Evolutionary conservation across 2,888 invertebrate species (phyloP), one percentile per base, ranked within the genome.

Genomic region (Drosophila paramelanica): DNA sequence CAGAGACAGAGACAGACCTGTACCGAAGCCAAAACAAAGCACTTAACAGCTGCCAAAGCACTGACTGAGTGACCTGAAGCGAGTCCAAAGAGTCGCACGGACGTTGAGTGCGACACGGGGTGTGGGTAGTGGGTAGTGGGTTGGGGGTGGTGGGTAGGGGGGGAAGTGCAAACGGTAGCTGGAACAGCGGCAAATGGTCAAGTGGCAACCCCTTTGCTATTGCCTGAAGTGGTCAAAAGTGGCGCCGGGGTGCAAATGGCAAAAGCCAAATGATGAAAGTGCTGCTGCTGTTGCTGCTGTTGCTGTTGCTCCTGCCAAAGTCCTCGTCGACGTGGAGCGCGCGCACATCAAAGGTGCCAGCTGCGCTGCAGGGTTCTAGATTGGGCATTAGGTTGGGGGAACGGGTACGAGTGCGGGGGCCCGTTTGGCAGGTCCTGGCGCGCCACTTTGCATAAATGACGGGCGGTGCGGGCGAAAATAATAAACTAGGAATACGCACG

Each of bases 201-300:
- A 84, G 84, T 77, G 85, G 82, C 70, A 71, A 83, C 71, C 82
- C 82, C 69, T 67, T 75, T 57, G 66, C 61, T 60, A 50, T 70
- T 69, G 77, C 79, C 76, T 73, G 76, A 82, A 82, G 84, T 84
- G 82, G 79, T 79, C 85, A 79, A 79, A 84, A 85, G 81, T 81
- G 82, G 79, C 82, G 77, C 60, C 67, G 66, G 74, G 71, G 79
- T 77, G 77, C 79, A 86, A 84, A 84, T 84, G 84, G 86, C 84
- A 82, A 85, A 85, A 85, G 86, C 84, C 82, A 86, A 85, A 86
- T 84, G 86, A 84, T 86, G 80, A 85, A 85, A 84, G 82, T 84
- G 84, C 84, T 78, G 49, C 65, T 64, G 23, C 41, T 62, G 66
- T 27, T 71, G 66, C 3, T 47, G 56, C n/a, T n/a, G n/a, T n/a